Conservation (phyloP, 2,113 vertebrate species). For the Cyrtonyx montezumae region DNA sequence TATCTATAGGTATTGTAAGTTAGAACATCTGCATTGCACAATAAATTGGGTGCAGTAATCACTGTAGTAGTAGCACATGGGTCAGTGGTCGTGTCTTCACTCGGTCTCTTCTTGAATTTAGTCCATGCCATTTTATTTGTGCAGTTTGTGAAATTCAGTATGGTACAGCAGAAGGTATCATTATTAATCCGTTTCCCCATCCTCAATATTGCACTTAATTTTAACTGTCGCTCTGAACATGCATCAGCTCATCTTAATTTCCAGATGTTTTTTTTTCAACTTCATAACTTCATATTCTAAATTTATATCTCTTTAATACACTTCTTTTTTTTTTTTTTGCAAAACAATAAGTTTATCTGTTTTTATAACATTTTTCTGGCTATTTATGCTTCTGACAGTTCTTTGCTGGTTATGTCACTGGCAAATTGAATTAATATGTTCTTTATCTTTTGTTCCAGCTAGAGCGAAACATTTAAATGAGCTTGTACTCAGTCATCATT, state of each 20-base stretch:
- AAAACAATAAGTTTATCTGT: not conserved
- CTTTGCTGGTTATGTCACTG: not conserved
- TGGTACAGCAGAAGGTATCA: not conserved
- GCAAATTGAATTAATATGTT: not conserved
- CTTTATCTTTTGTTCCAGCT: not conserved
- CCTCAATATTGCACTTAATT: not conserved
- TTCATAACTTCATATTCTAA: not conserved
- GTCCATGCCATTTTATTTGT: not conserved
- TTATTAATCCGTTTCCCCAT: not conserved
- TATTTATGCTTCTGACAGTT: not conserved
- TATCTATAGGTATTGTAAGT: not conserved
- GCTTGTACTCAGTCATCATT: not conserved
- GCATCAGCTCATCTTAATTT: not conserved
- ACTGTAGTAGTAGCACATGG: not conserved
- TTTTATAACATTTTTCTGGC: not conserved
- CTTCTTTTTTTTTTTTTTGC: not conserved
- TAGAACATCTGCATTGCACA: not conserved
- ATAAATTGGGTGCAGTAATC: not conserved
- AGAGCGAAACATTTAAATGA: not conserved
- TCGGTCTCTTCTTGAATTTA: not conserved
- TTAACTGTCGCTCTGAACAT: not conserved
- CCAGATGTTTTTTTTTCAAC: not conserved
- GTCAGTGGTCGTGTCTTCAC: not conserved
- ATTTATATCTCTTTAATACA: not conserved
- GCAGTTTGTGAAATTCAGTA: not conserved